Evolutionary conservation across 2,113 vertebrate genomes (phyloP).

Genomic region (Megaceryle maxima): DNA sequence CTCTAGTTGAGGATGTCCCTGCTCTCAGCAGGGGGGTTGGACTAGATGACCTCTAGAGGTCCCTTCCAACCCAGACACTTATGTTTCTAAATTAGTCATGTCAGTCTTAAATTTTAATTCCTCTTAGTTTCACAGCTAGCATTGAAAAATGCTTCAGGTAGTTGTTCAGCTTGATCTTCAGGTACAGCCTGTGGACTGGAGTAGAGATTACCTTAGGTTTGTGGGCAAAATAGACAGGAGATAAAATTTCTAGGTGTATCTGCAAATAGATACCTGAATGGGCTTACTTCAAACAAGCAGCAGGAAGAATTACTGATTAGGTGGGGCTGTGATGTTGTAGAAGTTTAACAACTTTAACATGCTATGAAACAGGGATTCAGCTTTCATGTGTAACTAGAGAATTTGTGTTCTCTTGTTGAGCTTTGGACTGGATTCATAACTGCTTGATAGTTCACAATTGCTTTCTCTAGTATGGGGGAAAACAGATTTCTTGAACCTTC

Average conservation of each 20-base stretch:
- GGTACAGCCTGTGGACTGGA: background rate
- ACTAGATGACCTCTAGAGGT: no score
- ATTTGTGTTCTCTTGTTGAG: background rate
- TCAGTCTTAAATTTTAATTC: background rate
- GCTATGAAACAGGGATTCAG: background rate
- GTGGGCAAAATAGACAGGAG: background rate
- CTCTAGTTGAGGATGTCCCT: no score
- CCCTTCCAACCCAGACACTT: no score
- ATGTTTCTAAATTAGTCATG: background rate
- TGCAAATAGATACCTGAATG: background rate
- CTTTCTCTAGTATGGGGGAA: background rate
- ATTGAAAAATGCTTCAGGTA: background rate
- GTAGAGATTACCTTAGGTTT: background rate
- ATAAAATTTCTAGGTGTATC: background rate
- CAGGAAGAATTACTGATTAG: background rate
- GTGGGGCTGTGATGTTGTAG: background rate
- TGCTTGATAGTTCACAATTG: background rate
- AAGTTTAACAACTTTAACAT: background rate
- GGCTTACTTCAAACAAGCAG: background rate
- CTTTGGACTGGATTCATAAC: background rate
- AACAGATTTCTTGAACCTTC: background rate
- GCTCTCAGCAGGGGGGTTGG: no score
- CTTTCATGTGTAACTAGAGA: background rate
- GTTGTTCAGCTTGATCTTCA: background rate
- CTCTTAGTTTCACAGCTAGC: background rate